Evolutionary conservation across 2,888 invertebrate genomes (phyloP).

Genomic region (Xanthia icteritia): DNA sequence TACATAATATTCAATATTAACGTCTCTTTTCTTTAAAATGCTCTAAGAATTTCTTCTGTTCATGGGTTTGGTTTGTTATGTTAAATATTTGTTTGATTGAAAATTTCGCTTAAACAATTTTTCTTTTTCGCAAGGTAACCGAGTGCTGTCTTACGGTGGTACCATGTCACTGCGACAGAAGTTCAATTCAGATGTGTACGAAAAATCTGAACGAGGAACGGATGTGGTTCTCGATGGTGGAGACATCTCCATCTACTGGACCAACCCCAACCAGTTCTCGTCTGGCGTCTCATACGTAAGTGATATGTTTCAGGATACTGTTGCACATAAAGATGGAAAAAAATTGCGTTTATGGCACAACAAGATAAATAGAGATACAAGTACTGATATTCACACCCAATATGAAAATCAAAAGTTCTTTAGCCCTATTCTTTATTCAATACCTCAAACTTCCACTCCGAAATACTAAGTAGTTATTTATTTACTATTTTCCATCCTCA

Average conservation of each 20-base stretch:
- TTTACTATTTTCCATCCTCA: conserved; percentile 67
- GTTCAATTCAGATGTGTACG: conserved; percentile 91
- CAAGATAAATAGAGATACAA: neutral
- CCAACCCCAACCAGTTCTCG: conserved; percentile 90
- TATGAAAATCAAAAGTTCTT: neutral
- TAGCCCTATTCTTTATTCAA: neutral
- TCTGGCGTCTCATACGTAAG: conserved; percentile 91
- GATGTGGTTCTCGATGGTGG: conserved; percentile 96
- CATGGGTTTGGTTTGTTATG: neutral
- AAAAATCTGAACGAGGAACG: conserved; percentile 91
- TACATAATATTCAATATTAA: neutral
- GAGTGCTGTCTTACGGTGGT: conserved; percentile 97
- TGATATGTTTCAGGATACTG: neutral
- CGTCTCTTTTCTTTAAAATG: neutral
- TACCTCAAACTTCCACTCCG: neutral
- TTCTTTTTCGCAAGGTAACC: conserved; percentile 88
- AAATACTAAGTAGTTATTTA: neutral
- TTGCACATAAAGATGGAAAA: too few species aligned
- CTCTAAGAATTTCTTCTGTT: neutral
- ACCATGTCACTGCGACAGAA: conserved; percentile 93
- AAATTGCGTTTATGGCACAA: neutral
- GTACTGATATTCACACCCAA: neutral
- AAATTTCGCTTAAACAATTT: neutral
- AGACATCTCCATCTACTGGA: conserved; percentile 94
- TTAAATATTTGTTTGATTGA: conserved; percentile 4